A percentile compares a stretch with the other conserved stretches of the same genome.
Evolutionary conservation across 2,797 vertebrate genomes (phyloP).

Genomic region (Channa striata): DNA sequence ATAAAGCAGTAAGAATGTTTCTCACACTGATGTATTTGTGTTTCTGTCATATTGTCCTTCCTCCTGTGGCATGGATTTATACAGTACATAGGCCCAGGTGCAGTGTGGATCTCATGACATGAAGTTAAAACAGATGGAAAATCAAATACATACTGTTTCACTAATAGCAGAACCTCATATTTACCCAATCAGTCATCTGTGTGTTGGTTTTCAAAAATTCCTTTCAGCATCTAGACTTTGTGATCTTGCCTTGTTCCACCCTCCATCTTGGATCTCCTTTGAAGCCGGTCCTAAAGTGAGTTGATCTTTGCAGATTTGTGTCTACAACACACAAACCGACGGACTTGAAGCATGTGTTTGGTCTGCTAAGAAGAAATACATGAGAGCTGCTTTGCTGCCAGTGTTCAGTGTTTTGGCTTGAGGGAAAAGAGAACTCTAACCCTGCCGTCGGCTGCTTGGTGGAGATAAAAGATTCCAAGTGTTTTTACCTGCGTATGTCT

Average conservation of each 20-base stretch:
- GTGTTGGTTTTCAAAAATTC: background rate
- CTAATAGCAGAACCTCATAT: background rate
- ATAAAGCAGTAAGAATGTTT: too few species aligned
- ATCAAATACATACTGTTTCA: background rate
- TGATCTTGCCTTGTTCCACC: conserved; percentile 47
- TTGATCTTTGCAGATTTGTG: conserved; percentile 26
- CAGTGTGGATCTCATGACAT: background rate
- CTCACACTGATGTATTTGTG: too few species aligned
- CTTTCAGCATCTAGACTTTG: conserved; percentile 1
- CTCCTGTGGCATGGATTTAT: too few species aligned
- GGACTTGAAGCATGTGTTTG: conserved; percentile 33
- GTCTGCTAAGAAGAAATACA: conserved; percentile 40
- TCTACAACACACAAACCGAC: conserved; percentile 38
- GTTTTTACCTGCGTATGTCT: conserved; percentile 70
- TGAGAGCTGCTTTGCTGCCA: conserved; percentile 45
- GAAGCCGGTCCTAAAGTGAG: conserved; percentile 30
- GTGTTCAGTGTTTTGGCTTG: conserved; percentile 71
- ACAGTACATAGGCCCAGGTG: background rate
- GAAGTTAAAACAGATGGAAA: background rate
- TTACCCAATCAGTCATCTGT: background rate
- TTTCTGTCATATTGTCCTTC: too few species aligned
- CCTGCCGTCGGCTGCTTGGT: conserved; percentile 76
- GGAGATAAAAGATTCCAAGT: conserved; percentile 84
- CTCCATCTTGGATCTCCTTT: conserved; percentile 34
- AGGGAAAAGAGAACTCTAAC: conserved; percentile 80